Percentiles rank a stretch among this genome's conserved stretches.
Conservation (phyloP, 1,140 invertebrate genomes). For the Drosophila lini region DNA sequence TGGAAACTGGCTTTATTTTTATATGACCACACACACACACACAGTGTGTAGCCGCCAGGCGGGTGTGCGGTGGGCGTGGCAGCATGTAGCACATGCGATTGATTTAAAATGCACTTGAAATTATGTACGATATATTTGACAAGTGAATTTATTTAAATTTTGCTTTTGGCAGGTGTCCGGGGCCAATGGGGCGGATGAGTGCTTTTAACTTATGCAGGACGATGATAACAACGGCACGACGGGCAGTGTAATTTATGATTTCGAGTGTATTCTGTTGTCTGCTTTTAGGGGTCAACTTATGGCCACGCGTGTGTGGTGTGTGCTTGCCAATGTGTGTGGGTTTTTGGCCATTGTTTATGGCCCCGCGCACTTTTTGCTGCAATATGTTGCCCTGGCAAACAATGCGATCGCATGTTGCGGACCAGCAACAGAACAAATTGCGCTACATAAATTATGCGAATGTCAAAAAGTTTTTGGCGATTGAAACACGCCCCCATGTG, state of each 20-base stretch:
- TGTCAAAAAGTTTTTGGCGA: slow-evolving; percentile 65
- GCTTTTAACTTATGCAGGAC: slow-evolving; percentile 68
- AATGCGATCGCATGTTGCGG: slow-evolving; percentile 45
- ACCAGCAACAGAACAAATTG: slow-evolving; percentile 56
- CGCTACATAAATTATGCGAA: slow-evolving; percentile 60
- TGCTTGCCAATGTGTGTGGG: slow-evolving; percentile 25
- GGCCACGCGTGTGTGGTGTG: slow-evolving; percentile 15
- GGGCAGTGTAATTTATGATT: slow-evolving; percentile 62
- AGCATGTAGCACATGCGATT: slow-evolving; percentile 47
- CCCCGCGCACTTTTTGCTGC: slow-evolving; percentile 45
- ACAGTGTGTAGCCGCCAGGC: background rate
- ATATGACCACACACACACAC: slow-evolving; percentile 29
- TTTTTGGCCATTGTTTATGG: slow-evolving; percentile 70
- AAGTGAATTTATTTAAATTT: slow-evolving; percentile 70
- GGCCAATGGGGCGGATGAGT: slow-evolving; percentile 54
- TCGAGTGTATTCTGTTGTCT: slow-evolving; percentile 59
- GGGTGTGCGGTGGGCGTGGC: slow-evolving; percentile 27
- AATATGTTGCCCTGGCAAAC: slow-evolving; percentile 50
- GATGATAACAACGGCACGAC: slow-evolving; percentile 25
- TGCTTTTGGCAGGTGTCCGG: slow-evolving; percentile 62
- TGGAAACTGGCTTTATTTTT: slow-evolving; percentile 23
- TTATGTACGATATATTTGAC: slow-evolving; percentile 65
- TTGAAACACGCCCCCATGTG: slow-evolving; percentile 27
- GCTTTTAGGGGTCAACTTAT: slow-evolving; percentile 73
- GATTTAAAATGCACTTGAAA: slow-evolving; percentile 74